These are phyloP conservation scores for Pediacus dermestoides DNA, from an alignment of 2,888 invertebrate genomes.

Conservation along the genomic window DNA sequence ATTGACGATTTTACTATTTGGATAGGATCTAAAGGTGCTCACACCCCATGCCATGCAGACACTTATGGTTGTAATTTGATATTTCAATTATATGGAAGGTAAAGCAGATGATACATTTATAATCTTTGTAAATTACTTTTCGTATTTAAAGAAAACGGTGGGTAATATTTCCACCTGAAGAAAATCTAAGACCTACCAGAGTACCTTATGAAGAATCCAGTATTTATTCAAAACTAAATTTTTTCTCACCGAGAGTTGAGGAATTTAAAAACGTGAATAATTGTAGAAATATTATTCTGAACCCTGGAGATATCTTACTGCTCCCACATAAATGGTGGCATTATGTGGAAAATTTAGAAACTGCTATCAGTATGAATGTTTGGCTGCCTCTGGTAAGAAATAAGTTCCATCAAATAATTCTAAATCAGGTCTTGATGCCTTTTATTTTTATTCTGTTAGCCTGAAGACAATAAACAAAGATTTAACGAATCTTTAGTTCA, in stretches of 20 bases:
- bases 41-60: constrained; percentile 92
- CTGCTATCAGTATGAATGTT: constrained; percentile 61
- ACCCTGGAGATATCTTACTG: constrained; percentile 82
- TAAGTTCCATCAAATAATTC: constrained; percentile 3
- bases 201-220: constrained; percentile 97
- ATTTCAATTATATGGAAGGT: constrained; percentile 85
- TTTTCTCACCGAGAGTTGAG: constrained; percentile 61
- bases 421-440: background rate
- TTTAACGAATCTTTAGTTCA: constrained; percentile 65
- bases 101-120: constrained; percentile 16
- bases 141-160: constrained; percentile 72
- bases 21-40: constrained; percentile 82
- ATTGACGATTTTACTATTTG: constrained; percentile 76
- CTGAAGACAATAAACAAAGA: constrained; percentile 53
- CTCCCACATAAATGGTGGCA: constrained; percentile 97
- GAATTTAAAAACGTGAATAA: constrained; percentile 45
- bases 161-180: constrained; percentile 83
- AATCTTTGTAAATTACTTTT: constrained; percentile 9
- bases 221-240: constrained; percentile 81
- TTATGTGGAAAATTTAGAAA: constrained; percentile 83
- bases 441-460: constrained; percentile 33
- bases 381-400: constrained; percentile 71
- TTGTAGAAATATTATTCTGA: constrained; percentile 58
- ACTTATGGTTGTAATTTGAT: constrained; percentile 93
- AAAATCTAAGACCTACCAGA: constrained; percentile 70